Base-by-base conservation (phyloP, 1,140 invertebrate genomes). In the Yoshiicerus persimilis region DNA sequence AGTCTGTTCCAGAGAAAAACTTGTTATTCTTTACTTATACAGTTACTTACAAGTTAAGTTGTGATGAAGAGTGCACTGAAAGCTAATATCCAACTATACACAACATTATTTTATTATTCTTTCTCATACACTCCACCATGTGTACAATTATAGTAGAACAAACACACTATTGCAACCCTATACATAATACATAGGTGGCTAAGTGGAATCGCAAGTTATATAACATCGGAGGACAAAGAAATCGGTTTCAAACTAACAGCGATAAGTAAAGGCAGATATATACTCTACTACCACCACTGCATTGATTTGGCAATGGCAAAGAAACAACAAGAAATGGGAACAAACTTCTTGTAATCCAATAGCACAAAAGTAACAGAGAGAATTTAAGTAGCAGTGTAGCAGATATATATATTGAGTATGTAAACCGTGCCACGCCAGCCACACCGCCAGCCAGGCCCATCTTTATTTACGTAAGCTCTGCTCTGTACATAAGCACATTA, bases 271-370 rank as follows among this genome's bases (percentile, higher is more conserved):
- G n/a, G n/a, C n/a, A n/a, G n/a, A n/a, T n/a, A n/a, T n/a, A n/a
- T n/a, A n/a, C n/a, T n/a, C 38, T 39, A 66, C 64, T 66, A 13
- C 64, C 11, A 30, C 64, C 13, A 34, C 70, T 80, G 75, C 75
- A 80, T 80, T 80, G 75, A 80, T 80, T 80, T 80, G 75, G 75
- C 75, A 80, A 80, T 80, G 75, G 64, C 64, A 70, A 27, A 70
- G 64, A 70, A 25, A 70, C 47, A 70, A 80, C 75, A 80, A 34
- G 75, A 80, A 80, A 80, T 36, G 30, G 75, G 75, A 80, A 36
- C 75, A 80, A 32, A 36, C 27, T 36, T 66, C 64, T 66, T 16
- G 25, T 70, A 70, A 70, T 70, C 30, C 66, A 16, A 27, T 30
- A 30, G 25, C 66, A 70, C 25, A 25, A 66, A 66, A 66, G 66